phyloP scores from a whole-genome alignment of 2,113 vertebrate genomes.

The Atrichornis clamosus region DNA sequence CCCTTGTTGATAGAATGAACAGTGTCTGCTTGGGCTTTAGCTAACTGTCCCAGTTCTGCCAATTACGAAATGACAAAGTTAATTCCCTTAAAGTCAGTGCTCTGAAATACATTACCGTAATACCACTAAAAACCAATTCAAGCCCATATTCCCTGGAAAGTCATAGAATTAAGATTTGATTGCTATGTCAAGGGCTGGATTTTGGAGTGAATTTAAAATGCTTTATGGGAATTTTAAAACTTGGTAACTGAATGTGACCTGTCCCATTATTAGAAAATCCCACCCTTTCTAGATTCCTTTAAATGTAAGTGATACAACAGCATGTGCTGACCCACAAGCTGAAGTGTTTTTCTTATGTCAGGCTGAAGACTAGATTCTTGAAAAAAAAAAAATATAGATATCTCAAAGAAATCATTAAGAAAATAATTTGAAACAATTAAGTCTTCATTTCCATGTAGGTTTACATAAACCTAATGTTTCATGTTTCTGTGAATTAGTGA shows the following conservation, averaged over 20 bases:
- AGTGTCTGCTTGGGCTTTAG: not conserved
- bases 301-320: not conserved
- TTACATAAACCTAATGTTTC: not conserved
- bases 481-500: not conserved
- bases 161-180: not conserved
- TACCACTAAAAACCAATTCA: not conserved
- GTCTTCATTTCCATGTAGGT: not conserved
- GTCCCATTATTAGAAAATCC: not conserved
- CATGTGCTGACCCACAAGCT: not conserved
- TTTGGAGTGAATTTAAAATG: not conserved
- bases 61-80: slow-evolving; percentile 5
- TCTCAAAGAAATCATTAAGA: not conserved
- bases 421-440: not conserved
- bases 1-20: slow-evolving; percentile 25
- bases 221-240: not conserved
- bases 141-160: not conserved
- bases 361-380: not conserved
- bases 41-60: not conserved
- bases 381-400: not conserved
- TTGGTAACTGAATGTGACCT: not conserved
- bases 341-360: not conserved
- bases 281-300: not conserved
- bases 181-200: not conserved
- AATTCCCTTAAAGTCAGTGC: slow-evolving; percentile 23
- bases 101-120: not conserved